Evolutionary conservation across 2,113 vertebrate species (phyloP), one percentile per base, ranked within the genome.

Genomic region (Verasper variegatus): DNA sequence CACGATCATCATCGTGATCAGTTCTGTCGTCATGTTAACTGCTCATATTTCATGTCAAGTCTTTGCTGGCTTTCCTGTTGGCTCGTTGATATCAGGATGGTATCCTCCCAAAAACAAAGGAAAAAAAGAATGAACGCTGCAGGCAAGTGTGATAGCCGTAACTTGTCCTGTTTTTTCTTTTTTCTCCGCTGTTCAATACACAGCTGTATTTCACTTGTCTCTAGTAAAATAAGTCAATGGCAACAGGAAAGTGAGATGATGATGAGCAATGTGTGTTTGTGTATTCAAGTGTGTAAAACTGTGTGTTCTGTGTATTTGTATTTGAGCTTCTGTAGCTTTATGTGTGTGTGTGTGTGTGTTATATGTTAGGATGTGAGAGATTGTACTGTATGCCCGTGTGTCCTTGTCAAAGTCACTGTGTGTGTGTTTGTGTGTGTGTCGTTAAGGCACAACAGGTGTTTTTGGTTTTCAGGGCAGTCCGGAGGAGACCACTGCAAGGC

Each of bases 401-500:
- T 82, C 66, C 74, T 76, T 78, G 70, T 86, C 40, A 27, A 47
- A 77, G 83, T 90, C 78, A 84, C 71, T 49, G 40, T 65, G 21
- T 84, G 82, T 89, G 83, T 96, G 95, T 91, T 72, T 49, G 40
- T 65, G 21, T 84, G 82, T 89, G 84, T 96, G 95, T 91, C 75
- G 91, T 96, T 99, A 99, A 99, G 98, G 98, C 98, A 99, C 98
- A 95, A 95, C 74, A 96, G 94, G 96, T 96, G 93, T 95, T 98
- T 99, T 99, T 98, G 97, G 97, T 98, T 98, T 97, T 98, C 95
- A 98, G 96, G 97, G 97, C 95, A 98, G 96, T 95, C 98, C 96
- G 74, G 97, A 97, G 94, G 97, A 97, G 95, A 99, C 96, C 95
- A 98, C 96, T 93, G 97, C 97, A 95, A 98, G 95, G 94, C 97